These are phyloP conservation scores for Heliocidaris tuberculata DNA, from an alignment of 35 echinoderm and acorn worm species.

Conservation along the genomic window DNA sequence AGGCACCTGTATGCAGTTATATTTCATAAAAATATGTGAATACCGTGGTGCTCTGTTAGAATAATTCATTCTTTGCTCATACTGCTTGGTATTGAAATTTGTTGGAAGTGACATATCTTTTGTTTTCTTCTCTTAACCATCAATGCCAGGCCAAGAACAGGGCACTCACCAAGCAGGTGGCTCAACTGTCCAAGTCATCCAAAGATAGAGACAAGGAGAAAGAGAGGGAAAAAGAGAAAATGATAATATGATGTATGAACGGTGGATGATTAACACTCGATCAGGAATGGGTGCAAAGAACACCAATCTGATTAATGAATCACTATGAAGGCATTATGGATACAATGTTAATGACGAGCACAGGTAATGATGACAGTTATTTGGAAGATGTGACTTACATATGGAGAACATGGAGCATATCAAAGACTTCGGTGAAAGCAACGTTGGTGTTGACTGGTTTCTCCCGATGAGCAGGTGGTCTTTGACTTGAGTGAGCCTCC, in stretches of 20 bases:
- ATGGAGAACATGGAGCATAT: background rate
- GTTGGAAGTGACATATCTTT: background rate
- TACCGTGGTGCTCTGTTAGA: too few species aligned
- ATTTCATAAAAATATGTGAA: too few species aligned
- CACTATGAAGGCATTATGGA: background rate
- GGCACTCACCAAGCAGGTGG: conserved; percentile 41
- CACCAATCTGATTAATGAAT: background rate
- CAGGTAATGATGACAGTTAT: background rate
- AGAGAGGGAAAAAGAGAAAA: conserved; percentile 42
- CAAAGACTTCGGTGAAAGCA: background rate
- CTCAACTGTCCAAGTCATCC: conserved; percentile 38
- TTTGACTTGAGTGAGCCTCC: background rate
- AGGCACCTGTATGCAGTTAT: too few species aligned
- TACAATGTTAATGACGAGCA: background rate
- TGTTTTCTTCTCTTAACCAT: background rate
- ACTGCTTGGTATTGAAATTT: background rate
- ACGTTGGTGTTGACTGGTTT: background rate
- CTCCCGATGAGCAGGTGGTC: background rate
- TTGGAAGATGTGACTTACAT: too few species aligned
- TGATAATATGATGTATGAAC: background rate
- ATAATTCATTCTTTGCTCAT: too few species aligned
- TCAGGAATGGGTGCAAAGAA: background rate
- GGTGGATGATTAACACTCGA: background rate
- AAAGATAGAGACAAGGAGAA: conserved; percentile 28
- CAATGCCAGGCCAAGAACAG: conserved; percentile 33